These are phyloP conservation scores for Lasioglossum baleicum DNA, from an alignment of 1,140 invertebrate species.

Conservation along the genomic window DNA sequence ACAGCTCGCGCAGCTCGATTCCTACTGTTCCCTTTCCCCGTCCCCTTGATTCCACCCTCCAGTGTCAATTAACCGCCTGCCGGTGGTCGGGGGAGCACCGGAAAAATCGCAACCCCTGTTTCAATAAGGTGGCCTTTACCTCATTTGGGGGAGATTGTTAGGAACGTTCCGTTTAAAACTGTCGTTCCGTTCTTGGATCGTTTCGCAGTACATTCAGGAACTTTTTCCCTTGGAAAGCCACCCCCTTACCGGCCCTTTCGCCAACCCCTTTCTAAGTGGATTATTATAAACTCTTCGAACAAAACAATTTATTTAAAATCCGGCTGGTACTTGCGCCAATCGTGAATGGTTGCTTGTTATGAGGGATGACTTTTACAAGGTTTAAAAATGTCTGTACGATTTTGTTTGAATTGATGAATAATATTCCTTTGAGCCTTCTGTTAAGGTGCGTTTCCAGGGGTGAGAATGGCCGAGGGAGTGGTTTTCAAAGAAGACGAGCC, in stretches of 20 bases:
- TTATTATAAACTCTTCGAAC: background rate
- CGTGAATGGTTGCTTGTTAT: background rate
- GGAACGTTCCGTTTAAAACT: slow-evolving; percentile 77
- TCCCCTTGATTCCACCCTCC: slow-evolving; percentile 66
- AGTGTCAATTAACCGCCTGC: slow-evolving; percentile 80
- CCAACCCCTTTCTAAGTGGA: background rate
- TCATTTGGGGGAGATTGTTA: slow-evolving; percentile 79
- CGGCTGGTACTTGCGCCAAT: too few species aligned
- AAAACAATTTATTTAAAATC: background rate
- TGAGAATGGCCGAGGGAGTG: background rate
- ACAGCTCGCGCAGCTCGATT: slow-evolving; percentile 68
- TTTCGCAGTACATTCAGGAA: slow-evolving; percentile 75
- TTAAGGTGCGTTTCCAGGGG: background rate
- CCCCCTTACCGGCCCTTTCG: background rate
- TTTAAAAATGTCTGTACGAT: background rate
- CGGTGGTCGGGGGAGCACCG: slow-evolving; percentile 60
- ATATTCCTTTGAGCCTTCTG: background rate
- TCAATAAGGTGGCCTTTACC: slow-evolving; percentile 81
- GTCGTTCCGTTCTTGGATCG: slow-evolving; percentile 72
- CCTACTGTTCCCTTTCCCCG: slow-evolving; percentile 39
- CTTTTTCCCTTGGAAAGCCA: slow-evolving; percentile 60
- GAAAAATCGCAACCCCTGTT: slow-evolving; percentile 80
- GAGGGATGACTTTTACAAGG: too few species aligned
- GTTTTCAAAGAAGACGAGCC: slow-evolving; percentile 38
- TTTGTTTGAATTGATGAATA: background rate